Percentiles rank a stretch among this genome's conserved stretches.
phyloP scores from a whole-genome alignment of 2,113 vertebrate species.

The Panthera tigris region DNA sequence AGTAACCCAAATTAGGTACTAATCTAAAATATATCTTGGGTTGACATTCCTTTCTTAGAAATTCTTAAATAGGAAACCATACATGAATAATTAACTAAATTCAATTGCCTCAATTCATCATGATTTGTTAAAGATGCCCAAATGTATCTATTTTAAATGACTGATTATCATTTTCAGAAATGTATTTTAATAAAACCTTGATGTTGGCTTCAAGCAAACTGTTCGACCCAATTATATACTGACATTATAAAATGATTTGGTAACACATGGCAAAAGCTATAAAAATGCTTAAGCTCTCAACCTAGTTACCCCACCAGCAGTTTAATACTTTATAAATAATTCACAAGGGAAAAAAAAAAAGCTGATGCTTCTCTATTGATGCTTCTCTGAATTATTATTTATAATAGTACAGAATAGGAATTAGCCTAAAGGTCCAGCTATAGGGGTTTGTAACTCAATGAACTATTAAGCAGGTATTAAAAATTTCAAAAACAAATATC shows the following conservation, averaged over 20 bases:
- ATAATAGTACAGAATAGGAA: not conserved
- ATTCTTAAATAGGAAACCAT: slow-evolving; percentile 64
- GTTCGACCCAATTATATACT: not conserved
- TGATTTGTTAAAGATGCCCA: slow-evolving; percentile 66
- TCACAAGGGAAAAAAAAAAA: not conserved
- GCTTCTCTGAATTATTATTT: slow-evolving; percentile 15
- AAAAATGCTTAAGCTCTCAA: slow-evolving; percentile 48
- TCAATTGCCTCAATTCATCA: slow-evolving; percentile 71
- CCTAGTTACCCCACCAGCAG: not conserved
- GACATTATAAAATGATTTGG: slow-evolving; percentile 50
- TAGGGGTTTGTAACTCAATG: not conserved
- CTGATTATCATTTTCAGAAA: slow-evolving; percentile 67
- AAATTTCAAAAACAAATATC: slow-evolving; percentile 36
- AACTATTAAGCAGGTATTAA: slow-evolving; percentile 14
- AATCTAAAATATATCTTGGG: slow-evolving; percentile 54
- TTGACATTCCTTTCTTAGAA: slow-evolving; percentile 57
- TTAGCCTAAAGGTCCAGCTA: not conserved
- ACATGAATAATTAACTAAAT: slow-evolving; percentile 74
- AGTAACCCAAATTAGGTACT: slow-evolving; percentile 45
- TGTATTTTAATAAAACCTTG: slow-evolving; percentile 67
- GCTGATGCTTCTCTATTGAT: not conserved
- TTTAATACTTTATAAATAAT: slow-evolving; percentile 54
- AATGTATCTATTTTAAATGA: slow-evolving; percentile 69
- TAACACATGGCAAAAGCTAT: slow-evolving; percentile 37
- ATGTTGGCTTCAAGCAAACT: slow-evolving; percentile 41